Conservation (phyloP, 2,113 vertebrate species). For the Syngnathoides biaculeatus region DNA sequence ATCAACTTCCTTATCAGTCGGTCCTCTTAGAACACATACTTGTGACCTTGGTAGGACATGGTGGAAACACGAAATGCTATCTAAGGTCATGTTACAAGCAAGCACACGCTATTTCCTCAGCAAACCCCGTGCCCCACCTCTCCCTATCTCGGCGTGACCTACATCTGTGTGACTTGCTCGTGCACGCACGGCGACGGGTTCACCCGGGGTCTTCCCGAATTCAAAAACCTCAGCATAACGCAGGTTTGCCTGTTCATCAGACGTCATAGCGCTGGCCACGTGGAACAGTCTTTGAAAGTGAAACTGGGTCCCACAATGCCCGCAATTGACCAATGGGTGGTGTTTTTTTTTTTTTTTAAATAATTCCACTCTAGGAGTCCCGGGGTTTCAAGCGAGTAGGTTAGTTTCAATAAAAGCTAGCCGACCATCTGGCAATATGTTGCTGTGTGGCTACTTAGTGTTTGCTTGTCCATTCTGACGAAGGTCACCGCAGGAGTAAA, state of each 20-base stretch:
- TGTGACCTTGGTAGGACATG: conserved; percentile 35
- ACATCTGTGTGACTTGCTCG: conserved; percentile 13
- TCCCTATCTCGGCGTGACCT: conserved; percentile 32
- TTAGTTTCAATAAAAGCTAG: conserved; percentile 22
- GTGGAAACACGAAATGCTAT: conserved; percentile 47
- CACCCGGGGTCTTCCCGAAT: not conserved
- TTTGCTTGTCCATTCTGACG: conserved; percentile 41
- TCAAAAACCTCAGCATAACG: not conserved
- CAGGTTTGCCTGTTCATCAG: not conserved
- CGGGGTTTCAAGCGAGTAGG: not conserved
- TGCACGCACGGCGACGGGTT: not conserved
- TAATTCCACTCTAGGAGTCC: not conserved
- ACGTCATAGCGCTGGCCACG: not conserved
- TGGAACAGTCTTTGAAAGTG: conserved; percentile 1
- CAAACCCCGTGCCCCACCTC: conserved; percentile 22
- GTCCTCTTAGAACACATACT: conserved; percentile 6
- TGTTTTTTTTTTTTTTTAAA: not conserved
- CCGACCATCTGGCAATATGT: conserved; percentile 42
- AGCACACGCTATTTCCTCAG: conserved; percentile 30
- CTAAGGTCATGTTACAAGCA: conserved; percentile 37
- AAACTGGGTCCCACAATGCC: not conserved
- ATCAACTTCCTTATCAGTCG: not conserved
- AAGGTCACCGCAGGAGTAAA: conserved; percentile 54
- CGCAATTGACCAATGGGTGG: not conserved
- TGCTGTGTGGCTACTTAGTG: conserved; percentile 12